These are phyloP conservation scores for Hoplostethus mediterraneus DNA, from an alignment of 2,797 vertebrate genomes.

Conservation along the genomic window DNA sequence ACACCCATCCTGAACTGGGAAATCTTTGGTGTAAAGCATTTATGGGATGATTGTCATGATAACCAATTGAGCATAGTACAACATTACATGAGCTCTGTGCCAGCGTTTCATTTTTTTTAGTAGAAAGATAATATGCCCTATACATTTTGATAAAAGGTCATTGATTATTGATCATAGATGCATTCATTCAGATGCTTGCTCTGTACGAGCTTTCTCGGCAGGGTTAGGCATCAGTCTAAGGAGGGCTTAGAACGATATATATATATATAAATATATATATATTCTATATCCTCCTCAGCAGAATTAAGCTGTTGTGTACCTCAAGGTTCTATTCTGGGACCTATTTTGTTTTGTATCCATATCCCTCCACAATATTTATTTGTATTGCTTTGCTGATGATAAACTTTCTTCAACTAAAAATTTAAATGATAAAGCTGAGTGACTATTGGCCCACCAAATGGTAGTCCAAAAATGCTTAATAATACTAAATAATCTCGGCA, in stretches of 20 bases:
- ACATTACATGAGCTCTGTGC: conserved; percentile 27
- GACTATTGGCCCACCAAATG: too few species aligned
- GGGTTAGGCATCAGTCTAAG: conserved; percentile 44
- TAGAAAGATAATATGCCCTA: conserved; percentile 38
- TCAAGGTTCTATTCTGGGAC: too few species aligned
- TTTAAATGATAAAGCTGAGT: too few species aligned
- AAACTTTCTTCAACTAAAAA: too few species aligned
- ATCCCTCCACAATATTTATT: too few species aligned
- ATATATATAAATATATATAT: too few species aligned
- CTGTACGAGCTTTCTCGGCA: conserved; percentile 34
- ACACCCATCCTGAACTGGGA: conserved; percentile 29
- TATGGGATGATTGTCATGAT: background rate
- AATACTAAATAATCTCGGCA: too few species aligned
- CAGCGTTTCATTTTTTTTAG: conserved; percentile 21
- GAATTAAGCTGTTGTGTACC: too few species aligned
- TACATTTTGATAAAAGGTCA: conserved; percentile 46
- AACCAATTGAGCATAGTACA: conserved; percentile 26
- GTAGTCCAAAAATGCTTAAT: too few species aligned
- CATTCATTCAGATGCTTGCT: conserved; percentile 17
- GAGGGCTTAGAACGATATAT: conserved; percentile 45
- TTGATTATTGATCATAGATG: conserved; percentile 57
- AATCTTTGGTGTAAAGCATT: conserved; percentile 32
- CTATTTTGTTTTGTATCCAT: too few species aligned
- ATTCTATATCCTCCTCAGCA: too few species aligned
- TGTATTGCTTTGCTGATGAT: too few species aligned